These are phyloP conservation scores for Mnemiopsis leidyi DNA, from an alignment of 37 sponge, comb jelly and placozoan species.

Conservation along the genomic window DNA sequence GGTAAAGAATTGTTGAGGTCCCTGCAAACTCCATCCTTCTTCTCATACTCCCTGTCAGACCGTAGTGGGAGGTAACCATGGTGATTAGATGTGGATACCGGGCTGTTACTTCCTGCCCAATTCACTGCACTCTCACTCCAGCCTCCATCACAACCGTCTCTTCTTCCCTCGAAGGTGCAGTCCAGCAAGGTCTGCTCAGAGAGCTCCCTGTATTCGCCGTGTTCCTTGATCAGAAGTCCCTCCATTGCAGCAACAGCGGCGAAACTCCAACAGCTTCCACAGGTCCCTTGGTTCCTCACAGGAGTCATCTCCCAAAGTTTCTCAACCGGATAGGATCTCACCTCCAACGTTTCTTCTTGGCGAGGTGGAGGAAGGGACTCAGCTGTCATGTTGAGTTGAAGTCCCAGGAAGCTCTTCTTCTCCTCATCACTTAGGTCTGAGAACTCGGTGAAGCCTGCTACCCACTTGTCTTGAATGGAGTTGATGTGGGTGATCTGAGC, in stretches of 20 bases:
- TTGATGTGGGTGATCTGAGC: background rate
- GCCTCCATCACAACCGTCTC: background rate
- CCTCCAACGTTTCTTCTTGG: background rate
- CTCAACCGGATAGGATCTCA: background rate
- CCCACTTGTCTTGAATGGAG: background rate
- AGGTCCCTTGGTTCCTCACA: background rate
- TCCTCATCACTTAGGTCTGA: background rate
- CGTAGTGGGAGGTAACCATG: background rate
- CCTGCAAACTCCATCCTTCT: background rate
- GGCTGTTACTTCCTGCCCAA: background rate
- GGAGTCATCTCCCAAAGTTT: background rate
- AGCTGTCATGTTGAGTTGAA: background rate
- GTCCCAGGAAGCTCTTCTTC: background rate
- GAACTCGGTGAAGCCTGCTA: background rate
- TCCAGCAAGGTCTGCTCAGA: constrained; percentile 37
- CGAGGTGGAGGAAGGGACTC: background rate
- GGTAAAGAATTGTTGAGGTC: background rate
- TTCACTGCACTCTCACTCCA: background rate
- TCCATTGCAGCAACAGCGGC: background rate
- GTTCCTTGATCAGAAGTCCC: background rate
- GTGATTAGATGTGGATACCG: background rate
- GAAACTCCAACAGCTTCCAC: background rate
- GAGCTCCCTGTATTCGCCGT: background rate
- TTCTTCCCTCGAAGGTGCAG: background rate
- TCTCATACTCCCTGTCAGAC: background rate